phyloP scores from a whole-genome alignment of 2,113 vertebrate genomes.

The Tretioscincus oriximinensis region DNA sequence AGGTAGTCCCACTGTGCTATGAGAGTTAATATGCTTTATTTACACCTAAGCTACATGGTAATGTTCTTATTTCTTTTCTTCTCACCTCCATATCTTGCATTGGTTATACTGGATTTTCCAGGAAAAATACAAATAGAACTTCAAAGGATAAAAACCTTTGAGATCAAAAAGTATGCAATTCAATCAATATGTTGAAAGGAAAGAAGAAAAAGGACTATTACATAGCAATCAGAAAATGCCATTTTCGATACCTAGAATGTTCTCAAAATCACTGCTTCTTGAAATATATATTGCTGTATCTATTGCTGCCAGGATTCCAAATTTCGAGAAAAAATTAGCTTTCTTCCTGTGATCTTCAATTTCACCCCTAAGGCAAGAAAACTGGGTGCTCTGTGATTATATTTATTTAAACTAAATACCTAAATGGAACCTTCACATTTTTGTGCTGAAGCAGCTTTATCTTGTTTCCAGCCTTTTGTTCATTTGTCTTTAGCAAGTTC shows the following conservation, averaged over 20 bases:
- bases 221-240: background rate
- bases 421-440: background rate
- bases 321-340: background rate
- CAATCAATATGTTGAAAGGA: slow-evolving; percentile 25
- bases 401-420: background rate
- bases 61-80: background rate
- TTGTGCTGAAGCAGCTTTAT: background rate
- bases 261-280: slow-evolving; percentile 4
- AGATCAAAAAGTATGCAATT: slow-evolving; percentile 12
- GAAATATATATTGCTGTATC: background rate
- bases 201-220: background rate
- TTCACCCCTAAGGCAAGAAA: background rate
- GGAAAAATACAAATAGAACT: slow-evolving; percentile 6
- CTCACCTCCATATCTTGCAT: background rate
- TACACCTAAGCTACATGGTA: background rate
- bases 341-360: background rate
- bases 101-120: slow-evolving; percentile 7
- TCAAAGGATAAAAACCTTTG: slow-evolving; percentile 20
- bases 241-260: slow-evolving; percentile 22
- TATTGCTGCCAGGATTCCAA: background rate
- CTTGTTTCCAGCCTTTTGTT: background rate
- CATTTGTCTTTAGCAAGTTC: background rate
- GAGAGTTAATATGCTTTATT: background rate
- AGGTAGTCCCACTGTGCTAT: background rate
- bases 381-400: background rate